phyloP scores from a whole-genome alignment of 1,140 invertebrate species.

The Propsilocerus akamusi region DNA sequence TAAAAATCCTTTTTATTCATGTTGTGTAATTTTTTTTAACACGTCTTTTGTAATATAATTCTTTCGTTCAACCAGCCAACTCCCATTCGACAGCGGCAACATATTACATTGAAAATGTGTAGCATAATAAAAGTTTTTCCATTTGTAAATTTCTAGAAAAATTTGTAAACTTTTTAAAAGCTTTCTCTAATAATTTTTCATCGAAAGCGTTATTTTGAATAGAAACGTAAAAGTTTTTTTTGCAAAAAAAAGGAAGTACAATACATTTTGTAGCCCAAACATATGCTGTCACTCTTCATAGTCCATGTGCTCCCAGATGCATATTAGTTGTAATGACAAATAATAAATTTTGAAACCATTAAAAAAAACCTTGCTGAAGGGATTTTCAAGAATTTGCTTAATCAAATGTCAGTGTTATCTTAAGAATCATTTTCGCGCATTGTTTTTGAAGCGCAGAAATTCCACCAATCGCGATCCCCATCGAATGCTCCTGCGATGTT shows the following conservation, averaged over 20 bases:
- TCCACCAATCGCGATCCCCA: no score
- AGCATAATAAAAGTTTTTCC: constrained; percentile 3
- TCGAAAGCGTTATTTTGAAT: background rate
- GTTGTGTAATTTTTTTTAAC: constrained; percentile 4
- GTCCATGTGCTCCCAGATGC: background rate
- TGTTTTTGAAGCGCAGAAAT: no score
- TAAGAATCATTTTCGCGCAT: no score
- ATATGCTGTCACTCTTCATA: background rate
- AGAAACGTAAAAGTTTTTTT: background rate
- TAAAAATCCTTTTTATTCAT: no score
- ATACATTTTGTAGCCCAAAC: background rate
- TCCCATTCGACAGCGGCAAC: background rate
- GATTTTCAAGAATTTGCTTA: background rate
- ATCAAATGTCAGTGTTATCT: no score
- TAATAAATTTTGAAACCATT: background rate
- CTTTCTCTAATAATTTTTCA: constrained; percentile 4
- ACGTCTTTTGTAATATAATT: background rate
- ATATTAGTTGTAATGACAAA: background rate
- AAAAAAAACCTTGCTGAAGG: background rate
- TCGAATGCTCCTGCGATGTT: no score
- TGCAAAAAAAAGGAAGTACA: no score
- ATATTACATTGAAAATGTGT: background rate
- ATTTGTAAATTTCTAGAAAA: background rate
- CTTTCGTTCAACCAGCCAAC: background rate
- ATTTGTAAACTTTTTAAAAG: constrained; percentile 1